Evolutionary conservation across 2,113 vertebrate species (phyloP).

Genomic region (Phyllostomus hastatus): DNA sequence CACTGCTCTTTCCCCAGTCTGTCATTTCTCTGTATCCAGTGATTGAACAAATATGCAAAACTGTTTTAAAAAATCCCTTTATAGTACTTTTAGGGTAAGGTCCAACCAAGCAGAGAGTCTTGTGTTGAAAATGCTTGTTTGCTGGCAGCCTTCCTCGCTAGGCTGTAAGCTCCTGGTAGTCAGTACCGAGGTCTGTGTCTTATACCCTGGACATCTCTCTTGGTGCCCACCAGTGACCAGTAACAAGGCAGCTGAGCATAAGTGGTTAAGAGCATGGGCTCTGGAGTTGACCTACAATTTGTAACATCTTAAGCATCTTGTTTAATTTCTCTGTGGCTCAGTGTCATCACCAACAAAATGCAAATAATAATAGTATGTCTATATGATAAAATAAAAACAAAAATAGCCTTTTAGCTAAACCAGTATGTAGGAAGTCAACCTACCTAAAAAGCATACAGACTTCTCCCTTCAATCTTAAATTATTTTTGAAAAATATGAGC

Average conservation of each 20-base stretch:
- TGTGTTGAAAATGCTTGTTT: background rate
- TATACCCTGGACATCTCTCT: background rate
- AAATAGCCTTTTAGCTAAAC: background rate
- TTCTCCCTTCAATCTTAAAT: background rate
- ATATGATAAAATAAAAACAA: background rate
- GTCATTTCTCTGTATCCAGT: background rate
- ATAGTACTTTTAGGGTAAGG: background rate
- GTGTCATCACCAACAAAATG: background rate
- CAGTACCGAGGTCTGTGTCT: background rate
- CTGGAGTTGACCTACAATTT: background rate
- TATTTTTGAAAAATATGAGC: conserved; percentile 22
- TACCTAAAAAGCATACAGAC: background rate
- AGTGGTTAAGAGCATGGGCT: background rate
- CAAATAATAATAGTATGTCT: background rate
- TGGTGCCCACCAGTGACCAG: background rate
- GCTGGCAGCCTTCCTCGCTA: background rate
- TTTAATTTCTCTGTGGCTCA: background rate
- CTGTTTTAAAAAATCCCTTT: background rate
- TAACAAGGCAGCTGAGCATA: too few relatives aligned
- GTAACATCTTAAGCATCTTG: background rate
- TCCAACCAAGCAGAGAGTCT: background rate
- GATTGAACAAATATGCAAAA: background rate
- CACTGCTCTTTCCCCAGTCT: too few relatives aligned
- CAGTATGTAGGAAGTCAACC: background rate
- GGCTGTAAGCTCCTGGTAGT: background rate